Evolutionary conservation across 2,113 vertebrate species (phyloP).

Genomic region (Rhabdomys dilectus): DNA sequence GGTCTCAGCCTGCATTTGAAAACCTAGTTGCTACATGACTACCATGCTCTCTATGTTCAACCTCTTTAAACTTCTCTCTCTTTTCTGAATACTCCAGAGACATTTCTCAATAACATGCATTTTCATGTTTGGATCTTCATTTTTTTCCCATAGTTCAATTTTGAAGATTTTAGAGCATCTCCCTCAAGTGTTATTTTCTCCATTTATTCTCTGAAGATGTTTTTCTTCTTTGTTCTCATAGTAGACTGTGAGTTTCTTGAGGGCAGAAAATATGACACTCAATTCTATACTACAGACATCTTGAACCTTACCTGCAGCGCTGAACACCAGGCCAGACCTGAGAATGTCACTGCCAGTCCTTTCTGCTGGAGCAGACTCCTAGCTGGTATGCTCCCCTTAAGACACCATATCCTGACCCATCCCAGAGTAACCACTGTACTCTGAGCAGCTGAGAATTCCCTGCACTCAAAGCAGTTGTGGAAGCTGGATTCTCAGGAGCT

Average conservation of each 20-base stretch:
- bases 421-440: no score
- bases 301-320: no score
- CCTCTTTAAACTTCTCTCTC: constrained; percentile 6
- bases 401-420: no score
- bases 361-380: no score
- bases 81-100: background rate
- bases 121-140: background rate
- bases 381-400: no score
- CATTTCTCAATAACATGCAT: background rate
- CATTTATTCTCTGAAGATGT: background rate
- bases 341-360: no score
- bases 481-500: no score
- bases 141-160: constrained; percentile 30
- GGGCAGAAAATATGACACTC: background rate
- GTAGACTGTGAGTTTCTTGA: background rate
- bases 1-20: background rate
- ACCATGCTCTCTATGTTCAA: background rate
- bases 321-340: no score
- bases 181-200: background rate
- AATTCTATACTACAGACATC: background rate
- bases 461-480: no score
- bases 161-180: background rate
- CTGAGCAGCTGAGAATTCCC: no score
- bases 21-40: background rate
- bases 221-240: background rate